Evolutionary conservation across 2,888 invertebrate species (phyloP), one percentile per base, ranked within the genome.

Genomic region (Mythimna ferrago): DNA sequence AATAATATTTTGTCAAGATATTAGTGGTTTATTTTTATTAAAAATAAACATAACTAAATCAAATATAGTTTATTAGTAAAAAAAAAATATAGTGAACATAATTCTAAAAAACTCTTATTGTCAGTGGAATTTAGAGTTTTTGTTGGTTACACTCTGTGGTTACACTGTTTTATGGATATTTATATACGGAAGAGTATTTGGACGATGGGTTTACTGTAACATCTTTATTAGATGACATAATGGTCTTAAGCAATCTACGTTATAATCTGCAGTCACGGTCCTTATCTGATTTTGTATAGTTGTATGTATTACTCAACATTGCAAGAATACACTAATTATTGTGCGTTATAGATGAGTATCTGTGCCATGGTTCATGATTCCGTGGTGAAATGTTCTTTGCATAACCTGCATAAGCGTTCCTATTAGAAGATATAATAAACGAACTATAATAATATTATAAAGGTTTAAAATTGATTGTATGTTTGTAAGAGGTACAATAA

Each of bases 261-360:
- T 53, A 11, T 64, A 65, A 74, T 67, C 74, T 66, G 32, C 32
- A 64, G 53, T 71, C 58, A 60, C 35, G 65, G 57, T 58, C 9
- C 16, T 56, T 61, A 75, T 79, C 80, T 54, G 80, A 67, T 74
- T 62, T 16, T 7, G 58, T 60, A 67, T 63, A 69, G 56, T 51
- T 16, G 65, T 69, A 66, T 51, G 9, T 58, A 51, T 71, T 76
- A 41, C 80, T 62, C 57, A 71, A 71, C 56, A 63, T 60, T 71
- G 76, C 66, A 76, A 80, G 81, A 80, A 71, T 80, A 80, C 81
- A 66, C 76, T 66, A 80, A 80, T 80, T 80, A 76, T 66, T 63
- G 48, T 80, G 48, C 63, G 69, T 71, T 80, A 63, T 68, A 71
- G 71, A 80, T 80, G 58, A 54, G 19, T 71, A 80, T 80, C 76